Evolutionary conservation across 2,113 vertebrate genomes (phyloP).

Genomic region (Lonchura striata): DNA sequence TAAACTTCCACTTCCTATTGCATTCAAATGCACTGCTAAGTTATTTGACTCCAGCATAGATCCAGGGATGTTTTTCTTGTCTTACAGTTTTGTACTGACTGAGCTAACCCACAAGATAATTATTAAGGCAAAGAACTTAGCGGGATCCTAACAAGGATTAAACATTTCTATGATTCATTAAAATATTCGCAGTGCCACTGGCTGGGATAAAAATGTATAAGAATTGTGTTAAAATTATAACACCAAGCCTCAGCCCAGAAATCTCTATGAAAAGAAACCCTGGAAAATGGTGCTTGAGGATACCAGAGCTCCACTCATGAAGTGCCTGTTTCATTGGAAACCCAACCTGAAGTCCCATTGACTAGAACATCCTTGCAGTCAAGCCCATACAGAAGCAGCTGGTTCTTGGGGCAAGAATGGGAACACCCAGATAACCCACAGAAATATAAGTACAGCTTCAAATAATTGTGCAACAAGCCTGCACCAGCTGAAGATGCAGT

Average conservation of each 20-base stretch:
- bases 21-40: constrained; percentile 8
- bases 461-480: background rate
- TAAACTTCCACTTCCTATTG: constrained; percentile 48
- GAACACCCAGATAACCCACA: background rate
- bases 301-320: background rate
- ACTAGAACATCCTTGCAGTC: background rate
- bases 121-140: constrained; percentile 36
- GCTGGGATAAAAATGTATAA: constrained; percentile 30
- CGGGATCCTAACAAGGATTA: constrained; percentile 36
- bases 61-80: constrained; percentile 20
- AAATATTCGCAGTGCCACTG: constrained; percentile 19
- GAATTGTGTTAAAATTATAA: constrained; percentile 19
- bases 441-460: background rate
- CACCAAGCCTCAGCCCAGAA: background rate
- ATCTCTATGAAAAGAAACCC: background rate
- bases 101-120: constrained; percentile 27
- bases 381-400: background rate
- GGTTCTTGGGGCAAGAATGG: background rate
- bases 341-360: background rate
- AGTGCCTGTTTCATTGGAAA: background rate
- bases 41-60: constrained; percentile 1
- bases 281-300: background rate
- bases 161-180: constrained; percentile 11
- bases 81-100: background rate
- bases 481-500: background rate